Percentiles rank a stretch among this genome's conserved stretches.
phyloP scores from a whole-genome alignment of 1,140 invertebrate species.

The Lepidurus packardi region DNA sequence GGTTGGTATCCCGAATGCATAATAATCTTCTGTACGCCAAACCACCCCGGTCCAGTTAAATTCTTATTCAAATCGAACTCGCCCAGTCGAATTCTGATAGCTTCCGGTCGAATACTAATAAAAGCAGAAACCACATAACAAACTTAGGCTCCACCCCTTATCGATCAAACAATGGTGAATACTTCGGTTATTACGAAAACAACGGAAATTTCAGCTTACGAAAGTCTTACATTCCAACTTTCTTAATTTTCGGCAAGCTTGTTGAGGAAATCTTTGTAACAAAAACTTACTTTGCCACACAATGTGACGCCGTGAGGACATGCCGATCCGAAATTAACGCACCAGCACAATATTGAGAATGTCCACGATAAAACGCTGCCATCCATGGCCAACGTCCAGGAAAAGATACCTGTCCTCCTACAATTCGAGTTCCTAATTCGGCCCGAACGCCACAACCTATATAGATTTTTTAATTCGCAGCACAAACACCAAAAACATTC shows the following conservation, averaged over 20 bases:
- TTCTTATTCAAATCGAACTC: constrained; percentile 31
- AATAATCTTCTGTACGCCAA: constrained; percentile 26
- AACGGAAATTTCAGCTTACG: neutral
- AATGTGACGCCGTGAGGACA: constrained; percentile 34
- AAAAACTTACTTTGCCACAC: constrained; percentile 33
- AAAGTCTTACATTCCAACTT: no score
- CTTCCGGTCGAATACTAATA: constrained; percentile 25
- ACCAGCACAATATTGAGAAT: constrained; percentile 33
- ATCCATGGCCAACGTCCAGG: constrained; percentile 36
- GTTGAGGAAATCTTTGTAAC: neutral
- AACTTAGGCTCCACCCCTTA: neutral
- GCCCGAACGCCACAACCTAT: constrained; percentile 33
- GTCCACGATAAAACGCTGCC: constrained; percentile 34
- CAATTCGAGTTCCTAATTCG: constrained; percentile 31
- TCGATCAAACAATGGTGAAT: neutral
- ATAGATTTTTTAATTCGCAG: neutral
- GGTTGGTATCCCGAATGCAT: constrained; percentile 29
- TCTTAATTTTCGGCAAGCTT: no score
- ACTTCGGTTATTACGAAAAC: neutral
- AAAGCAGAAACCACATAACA: neutral
- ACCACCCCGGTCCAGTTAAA: neutral
- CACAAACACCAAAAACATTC: neutral
- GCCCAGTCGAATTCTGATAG: constrained; percentile 26
- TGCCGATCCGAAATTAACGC: constrained; percentile 34
- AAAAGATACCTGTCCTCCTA: constrained; percentile 31